A percentile compares a stretch with the other conserved stretches of the same genome.
phyloP scores from a whole-genome alignment of 2,888 invertebrate genomes.

The Octonoba sinensis region DNA sequence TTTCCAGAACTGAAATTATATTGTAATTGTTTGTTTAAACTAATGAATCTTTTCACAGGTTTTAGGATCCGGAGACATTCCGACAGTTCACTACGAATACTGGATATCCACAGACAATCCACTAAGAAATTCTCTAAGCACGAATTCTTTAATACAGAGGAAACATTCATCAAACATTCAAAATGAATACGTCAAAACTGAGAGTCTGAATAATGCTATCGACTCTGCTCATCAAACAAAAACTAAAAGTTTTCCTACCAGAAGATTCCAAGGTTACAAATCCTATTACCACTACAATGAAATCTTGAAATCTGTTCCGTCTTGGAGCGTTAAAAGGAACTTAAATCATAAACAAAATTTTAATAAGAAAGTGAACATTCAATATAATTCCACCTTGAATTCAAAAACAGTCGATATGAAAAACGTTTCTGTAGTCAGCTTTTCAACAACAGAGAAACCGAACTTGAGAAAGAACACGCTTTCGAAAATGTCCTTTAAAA shows the following conservation, averaged over 20 bases:
- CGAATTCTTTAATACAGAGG: slow-evolving; percentile 1
- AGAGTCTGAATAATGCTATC: slow-evolving; percentile 7
- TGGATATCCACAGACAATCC: slow-evolving; percentile 35
- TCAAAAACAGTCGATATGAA: no score
- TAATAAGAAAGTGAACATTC: neutral
- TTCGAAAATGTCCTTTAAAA: no score
- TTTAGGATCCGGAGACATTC: slow-evolving; percentile 44
- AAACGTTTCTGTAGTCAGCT: no score
- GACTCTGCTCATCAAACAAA: neutral
- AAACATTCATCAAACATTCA: slow-evolving; percentile 4
- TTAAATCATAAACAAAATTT: slow-evolving; percentile 10
- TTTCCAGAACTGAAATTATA: no score
- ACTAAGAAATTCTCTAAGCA: neutral
- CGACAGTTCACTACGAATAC: slow-evolving; percentile 49
- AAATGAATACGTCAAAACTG: neutral
- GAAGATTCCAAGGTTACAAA: slow-evolving; percentile 36
- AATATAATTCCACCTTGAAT: no score
- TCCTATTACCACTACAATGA: slow-evolving; percentile 58
- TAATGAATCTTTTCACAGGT: slow-evolving; percentile 23
- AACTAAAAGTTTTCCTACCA: neutral
- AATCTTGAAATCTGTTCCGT: slow-evolving; percentile 47
- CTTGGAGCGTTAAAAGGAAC: slow-evolving; percentile 41
- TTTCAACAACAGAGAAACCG: no score
- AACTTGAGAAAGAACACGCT: no score
- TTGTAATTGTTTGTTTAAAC: no score